Conservation (phyloP, 2,888 invertebrate genomes). For the Polydrusus cervinus region DNA sequence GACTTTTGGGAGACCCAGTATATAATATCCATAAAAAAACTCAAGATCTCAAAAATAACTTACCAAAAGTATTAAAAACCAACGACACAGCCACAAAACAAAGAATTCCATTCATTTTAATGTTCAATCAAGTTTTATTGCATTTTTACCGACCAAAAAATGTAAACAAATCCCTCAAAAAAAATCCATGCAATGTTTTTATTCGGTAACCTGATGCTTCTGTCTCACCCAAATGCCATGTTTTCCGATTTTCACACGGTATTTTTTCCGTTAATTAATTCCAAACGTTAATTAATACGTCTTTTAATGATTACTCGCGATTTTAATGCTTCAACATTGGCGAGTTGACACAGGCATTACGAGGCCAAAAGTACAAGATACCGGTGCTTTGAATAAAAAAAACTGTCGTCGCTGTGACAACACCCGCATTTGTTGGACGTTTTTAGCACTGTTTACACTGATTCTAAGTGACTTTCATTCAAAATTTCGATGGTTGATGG, state of each 20-base stretch:
- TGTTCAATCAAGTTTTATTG: conserved; percentile 31
- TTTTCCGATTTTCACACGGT: conserved; percentile 9
- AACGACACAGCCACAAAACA: conserved; percentile 45
- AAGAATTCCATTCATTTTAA: conserved; percentile 50
- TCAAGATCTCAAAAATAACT: conserved; percentile 25
- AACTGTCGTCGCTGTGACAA: conserved; percentile 29
- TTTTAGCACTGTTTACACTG: conserved; percentile 13
- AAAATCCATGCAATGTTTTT: conserved; percentile 12
- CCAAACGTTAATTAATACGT: neutral
- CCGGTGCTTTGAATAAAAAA: conserved; percentile 39
- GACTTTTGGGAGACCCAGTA: too few relatives aligned
- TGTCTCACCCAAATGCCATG: conserved; percentile 18
- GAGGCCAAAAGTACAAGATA: conserved; percentile 48
- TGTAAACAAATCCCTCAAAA: conserved; percentile 30
- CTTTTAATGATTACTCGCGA: neutral
- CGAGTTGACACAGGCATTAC: conserved; percentile 26
- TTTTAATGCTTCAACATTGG: conserved; percentile 10
- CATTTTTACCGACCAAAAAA: conserved; percentile 36
- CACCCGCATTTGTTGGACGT: conserved; percentile 24
- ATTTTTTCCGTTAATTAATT: conserved; percentile 6
- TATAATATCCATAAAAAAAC: too few relatives aligned
- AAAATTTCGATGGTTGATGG: conserved; percentile 20
- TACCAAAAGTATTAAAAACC: conserved; percentile 45
- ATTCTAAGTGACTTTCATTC: conserved; percentile 23
- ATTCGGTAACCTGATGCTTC: conserved; percentile 20